Percentiles rank a stretch among this genome's conserved stretches.
These are phyloP conservation scores for Nomada flava DNA, from an alignment of 2,888 invertebrate species.

Conservation along the genomic window DNA sequence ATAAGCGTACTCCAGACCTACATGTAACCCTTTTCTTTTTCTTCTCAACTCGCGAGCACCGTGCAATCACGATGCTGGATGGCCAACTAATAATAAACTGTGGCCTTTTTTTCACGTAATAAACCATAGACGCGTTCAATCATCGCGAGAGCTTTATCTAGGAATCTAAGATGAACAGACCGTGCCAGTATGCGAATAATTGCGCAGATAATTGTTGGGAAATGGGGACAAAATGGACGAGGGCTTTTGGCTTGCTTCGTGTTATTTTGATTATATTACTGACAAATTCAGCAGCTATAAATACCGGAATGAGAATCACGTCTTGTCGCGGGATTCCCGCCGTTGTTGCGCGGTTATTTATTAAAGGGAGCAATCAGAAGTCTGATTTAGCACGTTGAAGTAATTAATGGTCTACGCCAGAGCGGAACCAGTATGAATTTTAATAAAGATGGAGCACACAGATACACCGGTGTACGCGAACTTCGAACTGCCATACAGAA, in stretches of 20 bases:
- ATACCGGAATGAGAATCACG: constrained; percentile 21
- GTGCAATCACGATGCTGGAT: constrained; percentile 43
- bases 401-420: constrained; percentile 35
- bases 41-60: constrained; percentile 9
- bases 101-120: constrained; percentile 9
- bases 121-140: constrained; percentile 25
- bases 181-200: constrained; percentile 15
- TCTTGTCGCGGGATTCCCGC: constrained; percentile 23
- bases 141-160: constrained; percentile 23
- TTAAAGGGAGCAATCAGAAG: constrained; percentile 33
- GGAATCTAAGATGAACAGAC: not conserved
- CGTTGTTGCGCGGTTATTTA: constrained; percentile 45
- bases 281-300: constrained; percentile 9
- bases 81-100: constrained; percentile 53
- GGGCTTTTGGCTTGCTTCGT: not conserved
- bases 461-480: not conserved
- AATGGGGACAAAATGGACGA: not conserved
- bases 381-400: constrained; percentile 22
- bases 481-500: not conserved
- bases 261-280: constrained; percentile 5
- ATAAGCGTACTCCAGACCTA: constrained; percentile 65
- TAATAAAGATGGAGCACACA: constrained; percentile 31
- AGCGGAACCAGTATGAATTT: constrained; percentile 36
- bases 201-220: not conserved
- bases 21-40: constrained; percentile 48